phyloP scores from a whole-genome alignment of 2,113 vertebrate species.

The Pygoscelis antarcticus region DNA sequence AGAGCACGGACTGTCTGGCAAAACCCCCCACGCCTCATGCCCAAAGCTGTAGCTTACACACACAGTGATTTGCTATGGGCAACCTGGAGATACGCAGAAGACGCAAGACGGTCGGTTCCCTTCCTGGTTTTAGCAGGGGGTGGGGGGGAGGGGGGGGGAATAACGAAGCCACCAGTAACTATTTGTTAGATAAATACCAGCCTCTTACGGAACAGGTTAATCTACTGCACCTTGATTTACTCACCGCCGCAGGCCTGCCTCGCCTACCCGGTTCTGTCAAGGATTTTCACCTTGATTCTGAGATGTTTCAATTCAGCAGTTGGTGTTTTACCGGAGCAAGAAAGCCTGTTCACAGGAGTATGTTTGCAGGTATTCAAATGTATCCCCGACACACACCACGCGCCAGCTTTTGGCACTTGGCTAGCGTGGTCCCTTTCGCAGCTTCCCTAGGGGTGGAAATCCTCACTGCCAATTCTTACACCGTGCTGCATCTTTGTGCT shows the following conservation, averaged over 20 bases:
- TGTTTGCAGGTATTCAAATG: not conserved
- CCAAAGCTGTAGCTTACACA: not conserved
- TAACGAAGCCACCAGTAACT: not conserved
- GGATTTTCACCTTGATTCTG: not conserved
- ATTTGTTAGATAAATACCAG: not conserved
- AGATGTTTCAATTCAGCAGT: not conserved
- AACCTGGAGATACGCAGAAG: not conserved
- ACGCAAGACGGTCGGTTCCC: not conserved
- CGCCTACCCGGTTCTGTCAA: not conserved
- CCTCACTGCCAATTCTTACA: not conserved
- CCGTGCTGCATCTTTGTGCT: not conserved
- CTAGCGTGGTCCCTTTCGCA: not conserved
- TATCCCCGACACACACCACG: not conserved
- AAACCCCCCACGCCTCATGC: rapidly evolving
- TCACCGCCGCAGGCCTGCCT: not conserved
- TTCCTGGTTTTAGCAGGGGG: not conserved
- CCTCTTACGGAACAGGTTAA: not conserved
- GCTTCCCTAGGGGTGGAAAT: not conserved
- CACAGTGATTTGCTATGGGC: rapidly evolving
- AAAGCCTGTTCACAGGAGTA: not conserved
- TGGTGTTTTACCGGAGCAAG: not conserved
- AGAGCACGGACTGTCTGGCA: not conserved
- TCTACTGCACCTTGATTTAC: not conserved
- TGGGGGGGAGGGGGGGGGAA: not conserved
- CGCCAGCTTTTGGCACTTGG: not conserved